A percentile compares a stretch with the other conserved stretches of the same genome.
Conservation (phyloP, 2,888 invertebrate genomes). For the Apodemia zela region DNA sequence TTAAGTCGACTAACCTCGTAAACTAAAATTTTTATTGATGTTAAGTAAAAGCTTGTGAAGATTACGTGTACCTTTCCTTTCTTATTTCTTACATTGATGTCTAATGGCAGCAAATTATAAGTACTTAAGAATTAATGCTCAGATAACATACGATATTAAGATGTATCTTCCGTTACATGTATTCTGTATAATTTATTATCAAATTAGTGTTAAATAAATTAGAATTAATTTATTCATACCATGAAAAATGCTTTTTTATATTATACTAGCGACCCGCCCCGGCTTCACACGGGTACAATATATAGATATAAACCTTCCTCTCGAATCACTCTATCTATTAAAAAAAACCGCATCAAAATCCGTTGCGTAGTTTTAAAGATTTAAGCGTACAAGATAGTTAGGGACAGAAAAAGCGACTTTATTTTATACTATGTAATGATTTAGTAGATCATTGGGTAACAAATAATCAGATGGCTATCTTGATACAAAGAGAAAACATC, state of each 20-base stretch:
- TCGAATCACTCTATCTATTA: no score
- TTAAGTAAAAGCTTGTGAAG: constrained; percentile 1
- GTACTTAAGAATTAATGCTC: not conserved
- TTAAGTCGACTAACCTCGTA: constrained; percentile 13
- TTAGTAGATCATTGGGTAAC: no score
- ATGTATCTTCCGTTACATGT: not conserved
- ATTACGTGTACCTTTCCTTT: not conserved
- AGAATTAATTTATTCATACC: not conserved
- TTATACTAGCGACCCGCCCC: no score
- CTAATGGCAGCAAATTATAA: constrained; percentile 1
- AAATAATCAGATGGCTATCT: no score
- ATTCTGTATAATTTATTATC: not conserved
- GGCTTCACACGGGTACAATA: no score
- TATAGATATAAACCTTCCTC: no score
- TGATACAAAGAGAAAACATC: no score
- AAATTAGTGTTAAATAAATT: not conserved
- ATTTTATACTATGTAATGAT: no score
- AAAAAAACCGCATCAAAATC: no score
- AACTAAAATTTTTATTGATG: constrained; percentile 9
- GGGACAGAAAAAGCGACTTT: no score
- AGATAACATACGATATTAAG: not conserved
- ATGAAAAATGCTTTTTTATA: not conserved
- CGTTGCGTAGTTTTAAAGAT: no score
- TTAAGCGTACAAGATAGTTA: no score
- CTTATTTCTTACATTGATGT: constrained; percentile 21